Evolutionary conservation across 2,113 vertebrate genomes (phyloP).

Genomic region (Orycteropus afer): DNA sequence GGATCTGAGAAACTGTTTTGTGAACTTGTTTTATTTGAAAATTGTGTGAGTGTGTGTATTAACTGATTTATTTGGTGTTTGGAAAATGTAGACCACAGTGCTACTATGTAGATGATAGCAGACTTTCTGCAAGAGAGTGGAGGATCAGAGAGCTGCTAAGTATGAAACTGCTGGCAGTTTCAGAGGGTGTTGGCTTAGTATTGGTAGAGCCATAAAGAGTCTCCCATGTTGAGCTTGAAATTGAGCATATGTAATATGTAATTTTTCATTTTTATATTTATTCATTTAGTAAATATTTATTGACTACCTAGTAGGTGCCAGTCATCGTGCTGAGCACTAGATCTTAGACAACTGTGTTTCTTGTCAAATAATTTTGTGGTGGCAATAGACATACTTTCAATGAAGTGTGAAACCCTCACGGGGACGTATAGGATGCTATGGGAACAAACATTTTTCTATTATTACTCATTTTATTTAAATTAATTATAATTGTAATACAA

Average conservation of each 20-base stretch:
- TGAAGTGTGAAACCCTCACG: neutral
- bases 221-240: neutral
- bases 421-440: neutral
- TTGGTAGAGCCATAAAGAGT: neutral
- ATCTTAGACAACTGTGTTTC: neutral
- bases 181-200: neutral
- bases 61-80: neutral
- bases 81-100: neutral
- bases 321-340: neutral
- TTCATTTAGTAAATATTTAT: neutral
- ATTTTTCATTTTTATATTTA: conserved; percentile 24
- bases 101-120: neutral
- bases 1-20: neutral
- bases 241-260: neutral
- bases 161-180: neutral
- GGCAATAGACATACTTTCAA: neutral
- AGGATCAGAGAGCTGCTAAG: neutral
- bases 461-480: no score
- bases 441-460: conserved; percentile 7
- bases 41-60: neutral
- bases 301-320: neutral
- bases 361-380: neutral
- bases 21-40: conserved; percentile 25
- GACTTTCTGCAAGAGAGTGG: neutral
- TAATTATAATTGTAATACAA: no score